Base-by-base conservation (phyloP, 2,113 vertebrate species). In the Gobio gobio region DNA sequence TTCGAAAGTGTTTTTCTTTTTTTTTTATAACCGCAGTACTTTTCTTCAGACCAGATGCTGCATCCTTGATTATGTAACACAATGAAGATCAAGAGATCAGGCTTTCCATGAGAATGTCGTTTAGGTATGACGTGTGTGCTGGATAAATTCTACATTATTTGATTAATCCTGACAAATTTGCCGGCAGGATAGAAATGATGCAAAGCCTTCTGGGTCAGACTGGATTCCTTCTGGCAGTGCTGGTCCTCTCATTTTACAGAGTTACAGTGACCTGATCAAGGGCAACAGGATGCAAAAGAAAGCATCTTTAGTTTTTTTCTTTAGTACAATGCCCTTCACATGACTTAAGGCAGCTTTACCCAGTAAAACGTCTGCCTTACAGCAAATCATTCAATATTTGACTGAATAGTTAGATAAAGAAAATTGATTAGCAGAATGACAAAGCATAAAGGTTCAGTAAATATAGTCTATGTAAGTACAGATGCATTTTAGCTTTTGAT, bases 191-290 rank as follows among this genome's bases (percentile, higher is more conserved):
- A 87, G 40, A 64, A 72, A 68, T 29, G 61, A 58, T 1, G 36
- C 73, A 72, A 56, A 47, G 85, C 51, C 70, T 58, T 86, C 43
- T 24, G 36, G 70, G 54, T 43, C 68, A 74, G 49, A 68, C 56
- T 7, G 49, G 74, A 83, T 63, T 74, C 5, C 18, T 82, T 76
- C 33, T 61, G 77, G 16, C 18, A 20, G 18, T 56, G 14, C 66
- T 54, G n/a, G 56, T 61, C 14, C 36, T 72, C 45, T 78, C 45
- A 4, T 12, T 78, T 78, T 78, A 56, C 51, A 22, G 73, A 72
- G 70, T 81, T 68, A 82, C 51, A 58, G 78, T 77, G 83, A 87
- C 77, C 82, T 83, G 78, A 73, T 56, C 3, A 10, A 68, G 18
- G 45, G 79, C 63, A 68, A 61, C 33, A 40, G 56, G 29, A 22